Evolutionary conservation across 2,113 vertebrate species (phyloP).

Genomic region (Cynoglossus semilaevis): DNA sequence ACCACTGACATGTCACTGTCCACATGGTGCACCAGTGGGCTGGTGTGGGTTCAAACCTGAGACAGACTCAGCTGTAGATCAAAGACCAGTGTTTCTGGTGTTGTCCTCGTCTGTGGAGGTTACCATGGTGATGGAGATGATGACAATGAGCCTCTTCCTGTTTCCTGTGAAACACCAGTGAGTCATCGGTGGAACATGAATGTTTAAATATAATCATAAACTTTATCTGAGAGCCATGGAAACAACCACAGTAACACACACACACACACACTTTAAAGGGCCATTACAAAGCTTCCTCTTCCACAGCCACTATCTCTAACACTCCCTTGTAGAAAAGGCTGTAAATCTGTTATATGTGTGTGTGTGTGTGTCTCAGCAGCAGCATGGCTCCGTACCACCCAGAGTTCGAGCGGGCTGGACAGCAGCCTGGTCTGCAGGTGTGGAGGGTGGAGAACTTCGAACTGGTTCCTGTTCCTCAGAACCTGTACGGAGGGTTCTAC

Average conservation of each 20-base stretch:
- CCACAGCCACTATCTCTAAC: background rate
- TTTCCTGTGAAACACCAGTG: constrained; percentile 42
- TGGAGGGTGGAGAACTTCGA: constrained; percentile 97
- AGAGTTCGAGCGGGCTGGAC: constrained; percentile 88
- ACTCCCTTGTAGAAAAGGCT: background rate
- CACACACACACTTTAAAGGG: background rate
- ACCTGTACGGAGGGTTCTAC: constrained; percentile 92
- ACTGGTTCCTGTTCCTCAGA: constrained; percentile 89
- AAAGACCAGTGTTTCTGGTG: constrained; percentile 6
- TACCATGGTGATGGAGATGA: background rate
- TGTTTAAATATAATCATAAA: constrained; percentile 51
- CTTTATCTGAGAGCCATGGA: constrained; percentile 50
- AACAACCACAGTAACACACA: constrained; percentile 7
- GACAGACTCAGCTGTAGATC: too few relatives aligned
- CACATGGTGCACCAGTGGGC: too few relatives aligned
- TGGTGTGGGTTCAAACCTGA: too few relatives aligned
- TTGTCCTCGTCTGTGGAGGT: too few relatives aligned
- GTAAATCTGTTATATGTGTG: constrained; percentile 9
- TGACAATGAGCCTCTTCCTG: constrained; percentile 40
- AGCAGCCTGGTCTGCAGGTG: constrained; percentile 89
- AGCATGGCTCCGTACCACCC: constrained; percentile 88
- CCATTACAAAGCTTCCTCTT: background rate
- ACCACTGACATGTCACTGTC: too few relatives aligned
- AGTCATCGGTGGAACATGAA: too few relatives aligned
- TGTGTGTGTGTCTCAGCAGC: constrained; percentile 56